phyloP scores from a whole-genome alignment of 2,888 invertebrate genomes.

The Pharmacophagus antenor region DNA sequence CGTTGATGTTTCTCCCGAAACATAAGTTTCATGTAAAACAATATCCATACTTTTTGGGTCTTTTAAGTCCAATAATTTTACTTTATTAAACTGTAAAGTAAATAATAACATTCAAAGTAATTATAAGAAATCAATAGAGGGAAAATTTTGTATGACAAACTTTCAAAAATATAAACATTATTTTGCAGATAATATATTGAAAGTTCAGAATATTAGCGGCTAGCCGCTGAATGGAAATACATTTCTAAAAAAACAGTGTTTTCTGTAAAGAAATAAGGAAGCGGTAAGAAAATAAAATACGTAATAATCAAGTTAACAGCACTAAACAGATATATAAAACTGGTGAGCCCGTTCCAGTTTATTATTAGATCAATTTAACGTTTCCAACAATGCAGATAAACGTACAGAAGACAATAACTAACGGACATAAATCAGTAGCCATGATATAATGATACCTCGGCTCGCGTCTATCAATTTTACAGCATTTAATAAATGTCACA shows the following conservation, averaged over 20 bases:
- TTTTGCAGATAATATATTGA: no score
- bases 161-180: no score
- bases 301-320: not conserved
- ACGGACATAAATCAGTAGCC: conserved; percentile 32
- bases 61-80: no score
- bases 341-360: not conserved
- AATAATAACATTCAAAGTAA: no score
- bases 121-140: no score
- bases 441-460: conserved; percentile 36
- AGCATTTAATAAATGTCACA: conserved; percentile 41
- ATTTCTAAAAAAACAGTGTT: not conserved
- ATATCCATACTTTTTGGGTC: no score
- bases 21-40: no score
- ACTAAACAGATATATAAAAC: not conserved
- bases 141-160: no score
- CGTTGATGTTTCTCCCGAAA: no score
- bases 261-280: not conserved
- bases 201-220: not conserved
- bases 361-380: conserved; percentile 25
- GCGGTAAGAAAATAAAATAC: not conserved
- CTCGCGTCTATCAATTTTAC: conserved; percentile 40
- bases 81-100: no score
- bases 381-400: conserved; percentile 21
- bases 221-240: not conserved
- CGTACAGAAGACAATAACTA: conserved; percentile 35